phyloP scores from a whole-genome alignment of 2,113 vertebrate genomes.

The Ia io region DNA sequence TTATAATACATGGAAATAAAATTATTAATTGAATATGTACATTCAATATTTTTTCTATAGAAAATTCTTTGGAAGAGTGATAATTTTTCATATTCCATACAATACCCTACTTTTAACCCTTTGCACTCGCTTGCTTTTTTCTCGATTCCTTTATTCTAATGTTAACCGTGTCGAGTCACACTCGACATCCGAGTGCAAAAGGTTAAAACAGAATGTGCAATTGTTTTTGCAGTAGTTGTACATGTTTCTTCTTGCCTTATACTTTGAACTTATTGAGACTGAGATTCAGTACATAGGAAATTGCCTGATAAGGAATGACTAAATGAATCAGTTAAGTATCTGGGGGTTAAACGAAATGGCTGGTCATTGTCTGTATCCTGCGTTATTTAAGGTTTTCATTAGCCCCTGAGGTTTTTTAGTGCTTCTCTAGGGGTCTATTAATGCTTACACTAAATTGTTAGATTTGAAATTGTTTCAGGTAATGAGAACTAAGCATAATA shows the following conservation, averaged over 20 bases:
- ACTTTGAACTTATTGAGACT: slow-evolving; percentile 8
- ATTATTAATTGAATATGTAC: not conserved
- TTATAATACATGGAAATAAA: not conserved
- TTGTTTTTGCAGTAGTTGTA: not conserved
- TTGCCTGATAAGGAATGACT: not conserved
- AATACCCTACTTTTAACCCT: not conserved
- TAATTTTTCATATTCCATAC: not conserved
- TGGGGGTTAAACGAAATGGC: not conserved
- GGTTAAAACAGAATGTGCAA: not conserved
- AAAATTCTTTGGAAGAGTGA: slow-evolving; percentile 13
- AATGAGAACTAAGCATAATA: not conserved
- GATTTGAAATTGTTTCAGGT: not conserved
- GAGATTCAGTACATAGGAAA: not conserved
- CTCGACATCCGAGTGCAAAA: no score
- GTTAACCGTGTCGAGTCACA: no score
- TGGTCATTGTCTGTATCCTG: not conserved
- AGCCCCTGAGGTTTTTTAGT: not conserved
- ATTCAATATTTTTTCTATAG: not conserved
- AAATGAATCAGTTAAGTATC: not conserved
- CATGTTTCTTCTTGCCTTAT: slow-evolving; percentile 12
- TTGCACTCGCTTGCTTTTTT: no score
- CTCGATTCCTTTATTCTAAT: no score
- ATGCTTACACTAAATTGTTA: not conserved
- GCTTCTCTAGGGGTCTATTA: not conserved
- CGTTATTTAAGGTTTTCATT: slow-evolving; percentile 26